Conservation (phyloP, 2,888 invertebrate species). For the Melikaiella ostensackeni region DNA sequence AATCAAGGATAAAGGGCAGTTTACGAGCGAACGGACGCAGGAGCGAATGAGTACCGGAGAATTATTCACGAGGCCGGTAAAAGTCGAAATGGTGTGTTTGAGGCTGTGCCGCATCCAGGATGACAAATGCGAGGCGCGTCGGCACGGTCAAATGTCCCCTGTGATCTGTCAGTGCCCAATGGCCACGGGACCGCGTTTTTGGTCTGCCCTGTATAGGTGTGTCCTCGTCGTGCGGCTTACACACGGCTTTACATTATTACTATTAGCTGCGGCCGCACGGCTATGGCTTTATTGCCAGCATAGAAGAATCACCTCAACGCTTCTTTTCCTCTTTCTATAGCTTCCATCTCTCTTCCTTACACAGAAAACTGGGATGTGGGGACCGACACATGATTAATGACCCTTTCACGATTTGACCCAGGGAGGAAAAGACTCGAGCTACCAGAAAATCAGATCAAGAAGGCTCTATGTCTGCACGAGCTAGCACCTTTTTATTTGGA, state of each 20-base stretch:
- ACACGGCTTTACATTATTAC: constrained; percentile 67
- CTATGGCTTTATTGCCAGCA: constrained; percentile 68
- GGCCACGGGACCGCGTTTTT: constrained; percentile 54
- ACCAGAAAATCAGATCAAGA: constrained; percentile 21
- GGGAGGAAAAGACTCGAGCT: constrained; percentile 55
- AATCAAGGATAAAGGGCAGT: constrained; percentile 49
- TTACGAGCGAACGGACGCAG: constrained; percentile 43
- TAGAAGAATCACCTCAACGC: constrained; percentile 57
- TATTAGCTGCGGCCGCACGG: constrained; percentile 68
- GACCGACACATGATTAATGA: constrained; percentile 71
- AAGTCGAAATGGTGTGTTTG: constrained; percentile 53
- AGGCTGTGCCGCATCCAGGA: constrained; percentile 52
- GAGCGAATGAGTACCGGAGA: constrained; percentile 48
- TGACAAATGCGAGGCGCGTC: constrained; percentile 62
- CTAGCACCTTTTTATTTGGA: no score
- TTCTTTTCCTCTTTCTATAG: constrained; percentile 52
- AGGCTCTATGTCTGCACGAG: background rate
- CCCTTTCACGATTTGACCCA: constrained; percentile 57
- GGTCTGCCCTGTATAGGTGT: constrained; percentile 46
- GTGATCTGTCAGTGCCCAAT: constrained; percentile 62
- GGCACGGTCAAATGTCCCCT: constrained; percentile 62
- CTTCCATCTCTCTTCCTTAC: constrained; percentile 54
- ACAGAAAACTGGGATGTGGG: constrained; percentile 39
- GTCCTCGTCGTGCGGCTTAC: constrained; percentile 58
- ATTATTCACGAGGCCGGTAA: constrained; percentile 51